phyloP scores from a whole-genome alignment of 1,140 invertebrate genomes.

The Drosophila nebulosa region DNA sequence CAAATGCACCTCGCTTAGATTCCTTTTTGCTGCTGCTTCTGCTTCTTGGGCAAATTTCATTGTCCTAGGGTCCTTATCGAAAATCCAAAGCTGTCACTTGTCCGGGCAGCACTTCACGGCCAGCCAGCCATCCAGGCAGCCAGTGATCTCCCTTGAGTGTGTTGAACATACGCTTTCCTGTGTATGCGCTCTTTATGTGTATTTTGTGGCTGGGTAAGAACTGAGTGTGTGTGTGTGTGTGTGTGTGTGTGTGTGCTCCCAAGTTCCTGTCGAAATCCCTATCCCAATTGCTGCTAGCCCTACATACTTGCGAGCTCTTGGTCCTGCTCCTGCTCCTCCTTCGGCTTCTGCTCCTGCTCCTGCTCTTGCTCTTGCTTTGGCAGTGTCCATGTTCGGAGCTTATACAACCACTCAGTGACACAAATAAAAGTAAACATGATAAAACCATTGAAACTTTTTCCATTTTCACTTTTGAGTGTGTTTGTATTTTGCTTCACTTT shows the following conservation, averaged over 20 bases:
- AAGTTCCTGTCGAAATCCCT: neutral
- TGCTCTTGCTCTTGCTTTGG: slow-evolving; percentile 18
- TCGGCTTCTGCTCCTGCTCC: slow-evolving; percentile 8
- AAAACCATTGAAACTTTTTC: slow-evolving; percentile 79
- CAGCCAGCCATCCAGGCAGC: too few relatives aligned
- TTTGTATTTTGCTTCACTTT: slow-evolving; percentile 66
- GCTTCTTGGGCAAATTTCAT: slow-evolving; percentile 5
- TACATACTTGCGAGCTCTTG: neutral
- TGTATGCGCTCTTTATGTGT: slow-evolving; percentile 11
- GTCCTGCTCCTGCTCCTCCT: slow-evolving; percentile 8
- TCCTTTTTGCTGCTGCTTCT: neutral
- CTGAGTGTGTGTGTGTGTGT: neutral
- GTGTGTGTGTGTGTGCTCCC: slow-evolving; percentile 21
- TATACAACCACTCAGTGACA: slow-evolving; percentile 78
- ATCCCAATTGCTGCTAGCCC: slow-evolving; percentile 14
- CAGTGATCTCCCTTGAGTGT: slow-evolving; percentile 74
- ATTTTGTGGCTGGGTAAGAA: neutral
- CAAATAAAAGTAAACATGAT: slow-evolving; percentile 79
- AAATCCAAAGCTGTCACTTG: slow-evolving; percentile 56
- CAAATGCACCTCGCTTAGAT: too few relatives aligned
- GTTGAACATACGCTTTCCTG: slow-evolving; percentile 61
- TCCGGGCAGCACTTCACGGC: slow-evolving; percentile 57
- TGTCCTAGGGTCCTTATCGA: slow-evolving; percentile 43
- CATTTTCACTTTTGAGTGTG: slow-evolving; percentile 79
- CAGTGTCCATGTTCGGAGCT: slow-evolving; percentile 28